phyloP scores from a whole-genome alignment of 2,797 vertebrate genomes.

The Myoxocephalus aenaeus region DNA sequence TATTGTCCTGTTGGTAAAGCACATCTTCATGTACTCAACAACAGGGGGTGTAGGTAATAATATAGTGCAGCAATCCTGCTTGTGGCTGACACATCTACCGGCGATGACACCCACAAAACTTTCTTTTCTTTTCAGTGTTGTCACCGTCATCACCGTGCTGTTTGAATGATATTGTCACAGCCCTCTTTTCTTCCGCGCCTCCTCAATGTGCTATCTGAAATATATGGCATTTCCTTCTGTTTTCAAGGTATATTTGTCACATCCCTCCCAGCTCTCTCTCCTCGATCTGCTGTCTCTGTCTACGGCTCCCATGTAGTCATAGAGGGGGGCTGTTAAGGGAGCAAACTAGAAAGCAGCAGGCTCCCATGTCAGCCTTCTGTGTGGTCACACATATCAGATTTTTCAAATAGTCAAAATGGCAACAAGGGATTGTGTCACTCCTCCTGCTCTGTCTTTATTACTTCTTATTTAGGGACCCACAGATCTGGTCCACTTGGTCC shows the following conservation, averaged over 20 bases:
- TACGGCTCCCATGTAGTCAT: background rate
- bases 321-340: background rate
- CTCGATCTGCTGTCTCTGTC: background rate
- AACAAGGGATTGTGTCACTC: background rate
- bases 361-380: background rate
- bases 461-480: background rate
- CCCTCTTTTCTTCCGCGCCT: background rate
- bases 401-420: background rate
- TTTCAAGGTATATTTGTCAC: slow-evolving; percentile 10
- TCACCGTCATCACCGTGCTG: background rate
- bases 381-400: background rate
- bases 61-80: background rate
- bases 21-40: background rate
- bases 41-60: background rate
- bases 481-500: background rate
- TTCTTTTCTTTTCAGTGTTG: background rate
- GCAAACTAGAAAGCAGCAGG: background rate
- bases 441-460: background rate
- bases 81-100: background rate
- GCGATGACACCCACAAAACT: background rate
- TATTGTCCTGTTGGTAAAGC: background rate
- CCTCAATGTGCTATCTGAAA: background rate
- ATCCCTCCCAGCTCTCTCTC: background rate
- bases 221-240: background rate
- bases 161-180: background rate